Base-by-base conservation (phyloP, 2,888 invertebrate genomes). In the Eupsilia transversa region DNA sequence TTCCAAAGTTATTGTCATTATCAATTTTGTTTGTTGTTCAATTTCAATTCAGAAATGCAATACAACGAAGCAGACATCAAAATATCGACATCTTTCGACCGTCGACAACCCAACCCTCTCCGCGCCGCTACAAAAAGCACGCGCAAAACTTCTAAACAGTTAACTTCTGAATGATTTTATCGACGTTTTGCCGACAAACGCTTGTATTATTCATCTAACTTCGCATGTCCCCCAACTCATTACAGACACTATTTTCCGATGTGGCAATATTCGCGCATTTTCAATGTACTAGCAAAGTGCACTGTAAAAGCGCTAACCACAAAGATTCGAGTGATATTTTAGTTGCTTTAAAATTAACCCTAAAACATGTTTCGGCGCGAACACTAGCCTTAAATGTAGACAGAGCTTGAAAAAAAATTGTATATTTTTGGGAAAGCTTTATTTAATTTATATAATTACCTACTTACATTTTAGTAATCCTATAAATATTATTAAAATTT, bases 171-270 rank as follows among this genome's bases (percentile, higher is more conserved):
- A 86, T 86, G 85, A 86, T 88, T 85, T 68, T 73, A 79, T 83
- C 87, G 86, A 89, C 89, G 87, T 88, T 89, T 88, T 85, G 84
- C 79, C 88, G 87, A 82, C 87, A 87, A 87, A 77, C 79, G 75
- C 68, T 86, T 94, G 85, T 90, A 94, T 95, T 94, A 95, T 95
- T 94, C 94, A 96, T 88, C 90, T 91, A 90, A 91, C 92, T 93
- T 90, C 87, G 72, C 87, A 70, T 87, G 80, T 93, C 92, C 93
- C 92, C 92, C 89, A 85, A 88, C 91, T 93, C 92, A 94, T 95
- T 94, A 94, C 90, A 91, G 90, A 86, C 86, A 92, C 91, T 94
- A 94, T 95, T 95, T 95, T 94, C 94, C 91, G 23, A 78, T 90
- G 89, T 89, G 89, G 90, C 89, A 86, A 91, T 94, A 94, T 94